phyloP scores from a whole-genome alignment of 1,140 invertebrate species.

The Macrocentrus cingulum region DNA sequence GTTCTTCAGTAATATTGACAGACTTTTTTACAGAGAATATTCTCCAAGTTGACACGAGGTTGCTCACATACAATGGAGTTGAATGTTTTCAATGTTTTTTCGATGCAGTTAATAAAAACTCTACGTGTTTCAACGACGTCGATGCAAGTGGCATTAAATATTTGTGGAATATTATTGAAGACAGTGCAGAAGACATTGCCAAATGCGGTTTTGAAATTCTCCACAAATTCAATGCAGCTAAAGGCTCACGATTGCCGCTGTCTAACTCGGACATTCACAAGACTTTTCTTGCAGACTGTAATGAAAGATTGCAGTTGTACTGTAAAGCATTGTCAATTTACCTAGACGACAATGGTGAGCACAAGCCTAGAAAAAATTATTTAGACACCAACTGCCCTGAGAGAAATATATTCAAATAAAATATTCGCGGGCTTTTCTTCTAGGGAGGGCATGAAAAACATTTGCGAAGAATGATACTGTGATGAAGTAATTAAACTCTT shows the following conservation, averaged over 20 bases:
- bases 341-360: no score
- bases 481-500: no score
- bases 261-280: constrained; percentile 80
- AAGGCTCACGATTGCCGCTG: constrained; percentile 81
- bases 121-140: constrained; percentile 77
- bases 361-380: no score
- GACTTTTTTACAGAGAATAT: constrained; percentile 97
- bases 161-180: constrained; percentile 90
- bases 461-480: no score
- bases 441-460: no score
- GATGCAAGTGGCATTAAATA: constrained; percentile 96
- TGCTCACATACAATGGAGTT: constrained; percentile 94
- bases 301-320: constrained; percentile 83
- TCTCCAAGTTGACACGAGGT: constrained; percentile 84
- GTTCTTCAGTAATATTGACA: constrained; percentile 94
- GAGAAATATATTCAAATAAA: no score
- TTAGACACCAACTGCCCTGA: no score
- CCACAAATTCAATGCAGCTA: constrained; percentile 91
- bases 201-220: constrained; percentile 87
- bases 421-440: no score
- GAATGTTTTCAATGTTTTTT: constrained; percentile 96
- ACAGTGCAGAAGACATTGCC: constrained; percentile 88
- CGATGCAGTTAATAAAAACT: constrained; percentile 94
- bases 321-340: constrained; percentile 72
- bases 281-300: constrained; percentile 86